Evolutionary conservation across 2,113 vertebrate species (phyloP), one percentile per base, ranked within the genome.

Genomic region (Noctilio leporinus): DNA sequence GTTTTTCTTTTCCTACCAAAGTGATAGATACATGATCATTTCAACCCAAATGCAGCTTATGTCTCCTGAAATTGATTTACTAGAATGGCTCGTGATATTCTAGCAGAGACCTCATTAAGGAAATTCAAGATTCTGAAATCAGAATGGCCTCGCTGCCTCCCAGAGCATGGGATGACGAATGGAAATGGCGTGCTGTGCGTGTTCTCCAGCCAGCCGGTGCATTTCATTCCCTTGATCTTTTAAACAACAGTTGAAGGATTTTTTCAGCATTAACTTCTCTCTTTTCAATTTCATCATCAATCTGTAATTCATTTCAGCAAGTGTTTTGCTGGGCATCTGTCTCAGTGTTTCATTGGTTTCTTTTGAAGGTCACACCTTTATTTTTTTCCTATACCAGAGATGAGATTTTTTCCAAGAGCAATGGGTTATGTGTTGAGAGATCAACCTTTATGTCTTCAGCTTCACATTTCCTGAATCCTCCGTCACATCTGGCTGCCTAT

Each of bases 1-100:
- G 40, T 81, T 97, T 96, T 94, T 96, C 9, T 43, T 45, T 62
- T n/a, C n/a, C 69, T 86, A 95, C 40, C 69, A 55, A 95, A 87
- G 91, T 97, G 95, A 97, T 93, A 35, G 86, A 97, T 96, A 85
- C 26, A n/a, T n/a, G 93, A 86, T 89, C 15, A 45, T 89, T 95
- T 94, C 84, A 92, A 97, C 95, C 72, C n/a, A 95, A 97, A 96
- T 92, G 62, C 87, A 93, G 10, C 94, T 96, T 95, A 96, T 59
- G 64, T 97, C 93, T 97, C 97, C 94, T 96, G 75, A 93, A 94
- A 95, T 85, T 92, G 92, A 97, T 97, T 97, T 97, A 97, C 96
- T 78, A 95, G 83, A 97, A 82, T 19, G 93, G 28, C 80, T 96
- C 96, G 86, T 95, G 96, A 96, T 96, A 90, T 76, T 96, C 84